These are phyloP conservation scores for Gadopsis marmoratus DNA, from an alignment of 2,797 vertebrate genomes.

Conservation along the genomic window DNA sequence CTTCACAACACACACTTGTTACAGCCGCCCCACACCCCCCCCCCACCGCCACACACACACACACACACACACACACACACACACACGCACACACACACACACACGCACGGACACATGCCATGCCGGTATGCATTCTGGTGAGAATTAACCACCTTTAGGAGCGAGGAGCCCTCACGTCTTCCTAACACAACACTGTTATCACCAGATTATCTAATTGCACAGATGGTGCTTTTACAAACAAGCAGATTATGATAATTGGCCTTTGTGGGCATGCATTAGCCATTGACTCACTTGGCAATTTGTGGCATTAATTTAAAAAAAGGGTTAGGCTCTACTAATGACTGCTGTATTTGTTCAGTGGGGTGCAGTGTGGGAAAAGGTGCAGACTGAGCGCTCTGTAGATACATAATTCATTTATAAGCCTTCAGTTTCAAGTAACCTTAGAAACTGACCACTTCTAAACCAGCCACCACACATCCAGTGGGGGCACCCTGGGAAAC, in stretches of 20 bases:
- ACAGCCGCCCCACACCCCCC: no score
- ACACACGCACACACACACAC: slow-evolving; percentile 7
- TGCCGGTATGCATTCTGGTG: slow-evolving; percentile 42
- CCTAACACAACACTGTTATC: slow-evolving; percentile 58
- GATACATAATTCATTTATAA: slow-evolving; percentile 54
- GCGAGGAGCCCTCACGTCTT: slow-evolving; percentile 47
- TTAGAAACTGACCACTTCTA: slow-evolving; percentile 47
- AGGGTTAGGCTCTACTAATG: slow-evolving; percentile 27
- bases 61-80: slow-evolving; percentile 21
- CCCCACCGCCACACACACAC: slow-evolving; percentile 20
- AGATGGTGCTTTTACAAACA: slow-evolving; percentile 72
- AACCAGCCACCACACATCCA: slow-evolving; percentile 5
- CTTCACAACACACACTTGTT: no score
- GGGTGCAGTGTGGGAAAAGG: slow-evolving; percentile 25
- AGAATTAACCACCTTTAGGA: slow-evolving; percentile 66
- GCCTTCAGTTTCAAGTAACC: slow-evolving; percentile 46
- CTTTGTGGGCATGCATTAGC: slow-evolving; percentile 44
- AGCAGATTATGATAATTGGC: slow-evolving; percentile 66
- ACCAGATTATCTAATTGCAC: slow-evolving; percentile 68
- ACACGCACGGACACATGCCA: slow-evolving; percentile 19
- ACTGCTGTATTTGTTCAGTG: slow-evolving; percentile 23
- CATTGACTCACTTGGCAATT: slow-evolving; percentile 59
- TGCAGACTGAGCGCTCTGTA: slow-evolving; percentile 32
- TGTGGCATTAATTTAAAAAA: slow-evolving; percentile 57
- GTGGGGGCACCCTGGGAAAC: slow-evolving; percentile 8